phyloP scores from a whole-genome alignment of 1,140 invertebrate genomes.

The Orius insidiosus region DNA sequence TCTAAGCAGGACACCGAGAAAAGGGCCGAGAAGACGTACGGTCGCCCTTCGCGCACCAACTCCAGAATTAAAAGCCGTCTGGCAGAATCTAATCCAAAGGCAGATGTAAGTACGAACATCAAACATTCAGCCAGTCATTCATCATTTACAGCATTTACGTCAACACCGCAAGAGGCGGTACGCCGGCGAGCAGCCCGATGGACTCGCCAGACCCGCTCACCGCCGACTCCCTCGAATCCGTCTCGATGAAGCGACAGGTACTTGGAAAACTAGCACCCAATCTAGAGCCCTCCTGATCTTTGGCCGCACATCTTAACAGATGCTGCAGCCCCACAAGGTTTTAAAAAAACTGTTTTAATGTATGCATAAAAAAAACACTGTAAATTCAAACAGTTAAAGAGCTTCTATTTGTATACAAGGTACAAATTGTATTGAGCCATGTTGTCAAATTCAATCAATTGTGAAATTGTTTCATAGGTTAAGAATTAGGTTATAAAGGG shows the following conservation, averaged over 20 bases:
- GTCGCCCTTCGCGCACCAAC: slow-evolving; percentile 58
- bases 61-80: slow-evolving; percentile 66
- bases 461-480: no score
- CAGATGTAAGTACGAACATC: slow-evolving; percentile 77
- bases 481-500: no score
- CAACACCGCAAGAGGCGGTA: slow-evolving; percentile 38
- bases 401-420: no score
- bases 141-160: slow-evolving; percentile 42
- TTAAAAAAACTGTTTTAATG: slow-evolving; percentile 8
- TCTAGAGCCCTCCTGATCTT: slow-evolving; percentile 18
- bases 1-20: slow-evolving; percentile 34
- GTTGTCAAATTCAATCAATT: no score
- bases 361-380: no score
- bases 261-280: slow-evolving; percentile 16
- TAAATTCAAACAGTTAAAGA: no score
- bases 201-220: slow-evolving; percentile 30
- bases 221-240: slow-evolving; percentile 40
- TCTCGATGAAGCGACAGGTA: slow-evolving; percentile 23
- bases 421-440: no score
- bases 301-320: slow-evolving; percentile 16
- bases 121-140: no score
- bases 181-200: slow-evolving; percentile 45
- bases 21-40: slow-evolving; percentile 41
- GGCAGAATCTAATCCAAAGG: slow-evolving; percentile 71
- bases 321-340: slow-evolving; percentile 21